Evolutionary conservation across 2,888 invertebrate genomes (phyloP).

Genomic region (Harmothoe impar): DNA sequence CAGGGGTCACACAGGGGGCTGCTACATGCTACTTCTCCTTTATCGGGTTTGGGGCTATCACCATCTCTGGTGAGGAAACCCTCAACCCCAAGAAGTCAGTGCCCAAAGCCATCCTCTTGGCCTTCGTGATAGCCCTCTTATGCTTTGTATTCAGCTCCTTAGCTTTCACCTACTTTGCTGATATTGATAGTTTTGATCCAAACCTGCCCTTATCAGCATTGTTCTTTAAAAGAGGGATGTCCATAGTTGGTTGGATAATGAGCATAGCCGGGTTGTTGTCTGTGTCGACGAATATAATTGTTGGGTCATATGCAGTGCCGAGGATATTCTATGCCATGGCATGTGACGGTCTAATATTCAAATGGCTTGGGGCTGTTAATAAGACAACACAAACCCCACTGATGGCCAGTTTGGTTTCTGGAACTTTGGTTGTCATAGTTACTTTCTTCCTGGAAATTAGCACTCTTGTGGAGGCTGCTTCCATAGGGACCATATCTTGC

Average conservation of each 20-base stretch:
- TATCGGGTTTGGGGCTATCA: conserved; percentile 32
- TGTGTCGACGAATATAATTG: too few species aligned
- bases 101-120: background rate
- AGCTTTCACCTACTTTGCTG: too few species aligned
- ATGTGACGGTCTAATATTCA: too few species aligned
- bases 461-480: background rate
- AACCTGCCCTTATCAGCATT: background rate
- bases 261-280: too few species aligned
- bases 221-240: background rate
- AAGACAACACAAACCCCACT: too few species aligned
- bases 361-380: background rate
- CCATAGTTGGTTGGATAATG: too few species aligned
- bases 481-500: too few species aligned
- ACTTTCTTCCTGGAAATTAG: conserved; percentile 19
- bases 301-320: too few species aligned
- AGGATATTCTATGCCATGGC: too few species aligned
- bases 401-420: background rate
- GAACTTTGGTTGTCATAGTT: background rate
- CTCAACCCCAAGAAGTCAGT: too few species aligned
- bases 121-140: background rate
- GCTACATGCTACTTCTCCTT: conserved; percentile 33
- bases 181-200: too few species aligned
- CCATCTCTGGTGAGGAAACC: conserved; percentile 29
- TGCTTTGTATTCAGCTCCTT: background rate
- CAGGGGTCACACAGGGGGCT: background rate